Conservation (phyloP, 2,113 vertebrate species). For the Athene noctua region DNA sequence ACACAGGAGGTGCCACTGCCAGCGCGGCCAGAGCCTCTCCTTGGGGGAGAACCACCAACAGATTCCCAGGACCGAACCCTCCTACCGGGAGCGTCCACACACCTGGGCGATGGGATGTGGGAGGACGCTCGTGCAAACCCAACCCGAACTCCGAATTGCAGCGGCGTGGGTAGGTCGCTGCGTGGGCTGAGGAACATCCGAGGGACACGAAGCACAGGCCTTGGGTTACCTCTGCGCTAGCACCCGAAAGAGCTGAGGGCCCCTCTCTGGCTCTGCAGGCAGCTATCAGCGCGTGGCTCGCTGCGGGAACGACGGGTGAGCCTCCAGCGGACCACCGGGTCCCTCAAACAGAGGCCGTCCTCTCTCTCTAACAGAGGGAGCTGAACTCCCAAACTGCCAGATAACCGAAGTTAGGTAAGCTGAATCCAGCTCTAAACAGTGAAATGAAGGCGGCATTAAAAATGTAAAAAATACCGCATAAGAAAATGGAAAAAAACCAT, state of each 20-base stretch:
- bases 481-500: neutral
- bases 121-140: neutral
- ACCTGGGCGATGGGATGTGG: accelerated
- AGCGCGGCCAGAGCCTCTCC: neutral
- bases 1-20: neutral
- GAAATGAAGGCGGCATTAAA: neutral
- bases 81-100: neutral
- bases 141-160: neutral
- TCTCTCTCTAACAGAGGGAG: neutral
- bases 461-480: neutral
- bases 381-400: neutral
- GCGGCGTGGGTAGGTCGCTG: accelerated
- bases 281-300: accelerated
- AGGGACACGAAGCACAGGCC: accelerated
- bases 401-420: neutral
- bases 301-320: accelerated
- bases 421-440: neutral
- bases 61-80: neutral
- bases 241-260: accelerated
- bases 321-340: accelerated
- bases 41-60: neutral
- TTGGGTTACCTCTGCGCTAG: neutral
- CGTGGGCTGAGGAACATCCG: neutral
- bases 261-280: neutral
- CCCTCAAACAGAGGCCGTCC: neutral